phyloP scores from a whole-genome alignment of 2,888 invertebrate genomes.

The Phragmatobia fuliginosa region DNA sequence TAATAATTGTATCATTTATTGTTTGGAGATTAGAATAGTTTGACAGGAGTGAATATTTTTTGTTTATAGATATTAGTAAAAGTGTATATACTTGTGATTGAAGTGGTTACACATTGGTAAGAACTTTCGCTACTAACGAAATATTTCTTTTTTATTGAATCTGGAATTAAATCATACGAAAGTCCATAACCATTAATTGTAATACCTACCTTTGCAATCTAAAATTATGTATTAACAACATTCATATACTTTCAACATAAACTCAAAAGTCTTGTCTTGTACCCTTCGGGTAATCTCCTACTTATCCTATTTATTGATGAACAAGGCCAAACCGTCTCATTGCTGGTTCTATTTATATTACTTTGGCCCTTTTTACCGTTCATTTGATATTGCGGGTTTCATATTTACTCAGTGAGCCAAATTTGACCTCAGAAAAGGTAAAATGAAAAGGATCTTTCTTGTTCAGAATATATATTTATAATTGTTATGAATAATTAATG shows the following conservation, averaged over 20 bases:
- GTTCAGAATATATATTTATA: background rate
- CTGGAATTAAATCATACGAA: too few relatives aligned
- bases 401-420: slow-evolving; percentile 1
- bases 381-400: slow-evolving; percentile 13
- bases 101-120: background rate
- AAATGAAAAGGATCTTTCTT: background rate
- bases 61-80: too few relatives aligned
- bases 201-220: too few relatives aligned
- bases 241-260: background rate
- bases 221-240: too few relatives aligned
- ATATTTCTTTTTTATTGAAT: too few relatives aligned
- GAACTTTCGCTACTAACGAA: too few relatives aligned
- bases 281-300: background rate
- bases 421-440: slow-evolving; percentile 3
- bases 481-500: background rate
- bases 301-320: background rate
- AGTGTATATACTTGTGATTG: background rate
- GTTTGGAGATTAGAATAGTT: too few relatives aligned
- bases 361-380: slow-evolving; percentile 9
- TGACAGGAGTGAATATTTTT: background rate
- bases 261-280: background rate
- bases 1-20: too few relatives aligned
- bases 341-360: slow-evolving; percentile 15
- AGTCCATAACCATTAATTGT: too few relatives aligned
- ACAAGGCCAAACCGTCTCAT: slow-evolving; percentile 1